These are phyloP conservation scores for Alaudala cheleensis DNA, from an alignment of 2,113 vertebrate species.

Conservation along the genomic window DNA sequence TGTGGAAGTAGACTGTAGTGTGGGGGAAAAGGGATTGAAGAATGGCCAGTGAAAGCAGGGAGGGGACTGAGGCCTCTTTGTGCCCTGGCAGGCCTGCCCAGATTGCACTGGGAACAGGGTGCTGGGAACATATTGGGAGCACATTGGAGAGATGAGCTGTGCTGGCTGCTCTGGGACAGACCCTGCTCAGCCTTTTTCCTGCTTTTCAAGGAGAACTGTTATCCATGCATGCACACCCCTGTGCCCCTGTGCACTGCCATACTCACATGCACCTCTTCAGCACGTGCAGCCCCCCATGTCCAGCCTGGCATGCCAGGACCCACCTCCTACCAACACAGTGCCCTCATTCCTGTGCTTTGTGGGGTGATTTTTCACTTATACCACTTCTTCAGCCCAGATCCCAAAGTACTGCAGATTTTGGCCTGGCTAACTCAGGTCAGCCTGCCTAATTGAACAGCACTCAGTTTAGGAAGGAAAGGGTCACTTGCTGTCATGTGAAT, in stretches of 20 bases:
- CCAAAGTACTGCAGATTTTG: background rate
- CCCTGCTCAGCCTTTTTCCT: background rate
- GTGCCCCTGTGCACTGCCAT: no score
- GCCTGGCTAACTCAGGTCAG: background rate
- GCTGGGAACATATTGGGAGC: background rate
- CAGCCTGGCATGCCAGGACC: fast-evolving
- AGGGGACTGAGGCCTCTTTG: background rate
- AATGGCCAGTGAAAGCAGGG: background rate
- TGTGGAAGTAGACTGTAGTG: background rate
- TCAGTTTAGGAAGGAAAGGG: background rate
- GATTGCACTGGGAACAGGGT: fast-evolving
- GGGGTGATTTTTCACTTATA: background rate
- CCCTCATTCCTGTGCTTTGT: background rate
- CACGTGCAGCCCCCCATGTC: fast-evolving
- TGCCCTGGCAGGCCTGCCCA: background rate
- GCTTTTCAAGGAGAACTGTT: background rate
- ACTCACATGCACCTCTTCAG: background rate
- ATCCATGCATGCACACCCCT: fast-evolving
- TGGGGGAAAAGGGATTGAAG: background rate
- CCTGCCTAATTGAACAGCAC: background rate
- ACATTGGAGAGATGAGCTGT: background rate
- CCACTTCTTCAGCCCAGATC: background rate
- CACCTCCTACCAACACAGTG: background rate
- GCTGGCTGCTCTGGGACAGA: background rate
- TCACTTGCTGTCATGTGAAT: background rate